These are phyloP conservation scores for Escarpia spicata DNA, from an alignment of 2,888 invertebrate species.

Conservation along the genomic window DNA sequence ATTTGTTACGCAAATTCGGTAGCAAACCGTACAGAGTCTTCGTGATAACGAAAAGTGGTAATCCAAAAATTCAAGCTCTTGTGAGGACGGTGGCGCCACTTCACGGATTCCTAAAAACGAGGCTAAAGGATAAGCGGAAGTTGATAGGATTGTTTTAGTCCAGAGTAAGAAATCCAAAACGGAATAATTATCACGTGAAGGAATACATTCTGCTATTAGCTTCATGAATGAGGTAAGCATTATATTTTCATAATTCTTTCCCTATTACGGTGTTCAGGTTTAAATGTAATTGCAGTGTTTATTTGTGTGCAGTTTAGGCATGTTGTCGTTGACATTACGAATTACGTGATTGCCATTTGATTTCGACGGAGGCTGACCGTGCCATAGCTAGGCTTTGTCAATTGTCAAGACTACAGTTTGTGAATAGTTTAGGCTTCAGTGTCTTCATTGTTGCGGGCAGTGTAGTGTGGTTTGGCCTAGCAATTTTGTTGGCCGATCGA, in stretches of 20 bases:
- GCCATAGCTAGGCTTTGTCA: not conserved
- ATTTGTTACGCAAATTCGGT: too few species aligned
- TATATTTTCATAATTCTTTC: not conserved
- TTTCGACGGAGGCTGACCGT: not conserved
- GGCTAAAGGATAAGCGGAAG: constrained; percentile 1
- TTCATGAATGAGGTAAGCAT: constrained; percentile 1
- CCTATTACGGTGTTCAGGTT: not conserved
- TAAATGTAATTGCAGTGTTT: not conserved
- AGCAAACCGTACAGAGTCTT: not conserved
- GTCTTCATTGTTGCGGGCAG: not conserved
- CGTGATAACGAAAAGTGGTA: not conserved
- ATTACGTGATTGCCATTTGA: not conserved
- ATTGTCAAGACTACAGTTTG: not conserved
- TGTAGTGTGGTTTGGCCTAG: not conserved
- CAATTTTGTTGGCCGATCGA: too few species aligned
- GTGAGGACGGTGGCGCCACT: not conserved
- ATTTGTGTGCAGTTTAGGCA: not conserved
- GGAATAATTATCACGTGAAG: not conserved
- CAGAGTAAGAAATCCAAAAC: not conserved
- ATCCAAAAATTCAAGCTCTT: not conserved
- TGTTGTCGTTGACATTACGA: not conserved
- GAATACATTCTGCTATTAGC: not conserved
- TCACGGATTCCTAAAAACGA: not conserved
- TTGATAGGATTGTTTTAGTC: constrained; percentile 5
- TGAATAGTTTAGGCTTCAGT: not conserved